A percentile compares a stretch with the other conserved stretches of the same genome.
Conservation (phyloP, 2,797 vertebrate genomes). For the Schizopygopsis malacanthus region DNA sequence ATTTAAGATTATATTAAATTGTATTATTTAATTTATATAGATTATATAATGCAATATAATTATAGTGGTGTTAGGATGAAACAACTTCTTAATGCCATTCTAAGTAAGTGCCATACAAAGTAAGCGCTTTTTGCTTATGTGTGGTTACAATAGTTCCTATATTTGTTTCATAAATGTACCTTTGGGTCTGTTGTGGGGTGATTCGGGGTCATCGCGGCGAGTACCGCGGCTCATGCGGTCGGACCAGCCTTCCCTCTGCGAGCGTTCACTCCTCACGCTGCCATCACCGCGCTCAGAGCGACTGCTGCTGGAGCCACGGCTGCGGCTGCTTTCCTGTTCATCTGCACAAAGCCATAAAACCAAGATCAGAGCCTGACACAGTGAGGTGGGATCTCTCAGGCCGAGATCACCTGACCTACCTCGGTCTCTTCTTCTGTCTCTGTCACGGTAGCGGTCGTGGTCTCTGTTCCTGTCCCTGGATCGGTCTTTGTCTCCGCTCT, state of each 20-base stretch:
- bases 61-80: no score
- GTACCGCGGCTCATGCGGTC: slow-evolving; percentile 84
- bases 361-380: background rate
- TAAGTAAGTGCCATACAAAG: no score
- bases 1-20: no score
- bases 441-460: slow-evolving; percentile 74
- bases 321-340: slow-evolving; percentile 82
- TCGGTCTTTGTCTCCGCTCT: slow-evolving; percentile 77
- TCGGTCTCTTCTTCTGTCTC: slow-evolving; percentile 77
- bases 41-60: no score
- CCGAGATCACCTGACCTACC: slow-evolving; percentile 35
- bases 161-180: slow-evolving; percentile 71
- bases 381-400: background rate
- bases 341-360: slow-evolving; percentile 71
- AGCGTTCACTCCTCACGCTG: slow-evolving; percentile 77
- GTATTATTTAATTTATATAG: no score
- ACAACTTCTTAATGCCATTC: no score
- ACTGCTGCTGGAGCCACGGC: slow-evolving; percentile 69
- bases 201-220: slow-evolving; percentile 85
- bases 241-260: slow-evolving; percentile 82
- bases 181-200: slow-evolving; percentile 88
- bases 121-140: no score
- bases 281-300: slow-evolving; percentile 78
- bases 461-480: slow-evolving; percentile 77
- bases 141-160: no score